Conservation (phyloP, 2,113 vertebrate species). For the Aptenodytes forsteri region DNA sequence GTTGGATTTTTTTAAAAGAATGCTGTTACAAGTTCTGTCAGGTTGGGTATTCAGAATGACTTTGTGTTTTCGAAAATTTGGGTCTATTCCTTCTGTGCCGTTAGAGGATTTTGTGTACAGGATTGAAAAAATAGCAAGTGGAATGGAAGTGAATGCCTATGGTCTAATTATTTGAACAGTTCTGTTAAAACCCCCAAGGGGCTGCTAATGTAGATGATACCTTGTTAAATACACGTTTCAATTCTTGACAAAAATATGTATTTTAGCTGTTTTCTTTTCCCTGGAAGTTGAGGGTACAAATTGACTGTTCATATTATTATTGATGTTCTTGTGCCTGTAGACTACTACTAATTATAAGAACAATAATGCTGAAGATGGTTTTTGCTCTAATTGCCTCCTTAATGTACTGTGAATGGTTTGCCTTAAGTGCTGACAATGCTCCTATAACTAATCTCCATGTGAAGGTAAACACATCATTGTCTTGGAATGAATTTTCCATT, state of each 20-base stretch:
- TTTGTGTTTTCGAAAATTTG: neutral
- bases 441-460: constrained; percentile 52
- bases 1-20: neutral
- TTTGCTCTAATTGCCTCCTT: constrained; percentile 68
- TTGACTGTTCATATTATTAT: constrained; percentile 52
- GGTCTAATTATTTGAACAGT: constrained; percentile 41
- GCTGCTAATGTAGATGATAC: neutral
- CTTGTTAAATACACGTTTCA: constrained; percentile 43
- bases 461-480: constrained; percentile 64
- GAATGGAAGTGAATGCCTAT: neutral
- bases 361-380: constrained; percentile 65
- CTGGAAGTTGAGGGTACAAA: constrained; percentile 22
- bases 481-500: constrained; percentile 53
- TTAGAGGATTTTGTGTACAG: neutral
- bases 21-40: neutral
- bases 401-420: constrained; percentile 64
- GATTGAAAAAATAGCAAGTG: neutral
- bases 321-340: constrained; percentile 39
- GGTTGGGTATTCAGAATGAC: neutral
- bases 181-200: constrained; percentile 36
- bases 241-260: neutral
- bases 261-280: constrained; percentile 40
- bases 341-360: constrained; percentile 70
- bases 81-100: neutral
- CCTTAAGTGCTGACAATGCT: constrained; percentile 72